A percentile compares a stretch with the other conserved stretches of the same genome.
These are phyloP conservation scores for Chironex yamaguchii DNA, from an alignment of 30 jellyfish, hydroid and myxozoan genomes.

Conservation along the genomic window DNA sequence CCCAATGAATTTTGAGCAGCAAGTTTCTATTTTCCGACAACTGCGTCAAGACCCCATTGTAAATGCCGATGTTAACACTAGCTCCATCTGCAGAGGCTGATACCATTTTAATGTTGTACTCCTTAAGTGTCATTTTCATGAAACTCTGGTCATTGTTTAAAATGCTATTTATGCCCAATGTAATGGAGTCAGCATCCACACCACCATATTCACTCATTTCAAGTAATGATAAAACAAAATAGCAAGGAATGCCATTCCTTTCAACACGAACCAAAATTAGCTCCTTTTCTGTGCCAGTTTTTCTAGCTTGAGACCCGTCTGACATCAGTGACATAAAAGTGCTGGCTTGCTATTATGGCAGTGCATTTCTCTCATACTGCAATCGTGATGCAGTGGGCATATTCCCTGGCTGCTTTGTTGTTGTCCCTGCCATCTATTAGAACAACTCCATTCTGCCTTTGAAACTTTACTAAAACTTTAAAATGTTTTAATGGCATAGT, in stretches of 20 bases:
- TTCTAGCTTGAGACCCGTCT: conserved; percentile 72
- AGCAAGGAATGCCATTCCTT: conserved; percentile 62
- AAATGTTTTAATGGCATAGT: conserved; percentile 67
- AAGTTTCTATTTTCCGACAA: conserved; percentile 16
- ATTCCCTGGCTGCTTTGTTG: conserved; percentile 61
- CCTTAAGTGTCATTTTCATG: conserved; percentile 6
- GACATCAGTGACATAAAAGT: conserved; percentile 35
- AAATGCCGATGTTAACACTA: conserved; percentile 45
- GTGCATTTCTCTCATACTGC: conserved; percentile 40
- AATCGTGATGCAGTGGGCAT: conserved; percentile 31
- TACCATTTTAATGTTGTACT: conserved; percentile 3
- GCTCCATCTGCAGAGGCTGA: conserved; percentile 75
- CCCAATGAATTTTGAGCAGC: conserved; percentile 65
- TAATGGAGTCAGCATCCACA: conserved; percentile 59
- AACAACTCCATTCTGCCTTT: conserved; percentile 66
- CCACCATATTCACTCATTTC: conserved; percentile 73
- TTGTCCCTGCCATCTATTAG: conserved; percentile 42
- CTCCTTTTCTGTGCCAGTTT: conserved; percentile 60
- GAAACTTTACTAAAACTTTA: conserved; percentile 64
- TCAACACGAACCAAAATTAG: conserved; percentile 45
- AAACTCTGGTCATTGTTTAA: background rate
- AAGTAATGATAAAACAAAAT: conserved; percentile 42
- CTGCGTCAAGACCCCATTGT: conserved; percentile 45
- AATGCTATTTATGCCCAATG: conserved; percentile 26
- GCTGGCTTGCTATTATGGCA: conserved; percentile 15